phyloP scores from a whole-genome alignment of 2,888 invertebrate genomes.

The Drosophila austrosaltans region DNA sequence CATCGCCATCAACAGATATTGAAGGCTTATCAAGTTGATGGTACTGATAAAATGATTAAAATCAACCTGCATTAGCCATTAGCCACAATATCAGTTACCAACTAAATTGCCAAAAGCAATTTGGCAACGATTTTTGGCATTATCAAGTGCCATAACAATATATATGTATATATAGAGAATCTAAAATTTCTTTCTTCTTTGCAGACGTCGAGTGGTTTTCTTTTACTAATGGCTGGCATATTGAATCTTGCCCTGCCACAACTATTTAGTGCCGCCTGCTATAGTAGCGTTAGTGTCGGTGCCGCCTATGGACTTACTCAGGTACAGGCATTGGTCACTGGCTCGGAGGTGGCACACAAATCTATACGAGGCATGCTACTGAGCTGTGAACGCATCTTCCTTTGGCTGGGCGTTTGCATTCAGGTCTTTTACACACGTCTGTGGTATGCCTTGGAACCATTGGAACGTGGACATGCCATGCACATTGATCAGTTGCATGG shows the following conservation, averaged over 20 bases:
- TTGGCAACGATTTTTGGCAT: neutral
- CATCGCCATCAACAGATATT: neutral
- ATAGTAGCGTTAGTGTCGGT: conserved; percentile 78
- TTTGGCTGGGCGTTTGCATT: conserved; percentile 80
- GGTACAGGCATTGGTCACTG: conserved; percentile 78
- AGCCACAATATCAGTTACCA: neutral
- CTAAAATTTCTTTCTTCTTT: neutral
- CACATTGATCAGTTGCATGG: conserved; percentile 81
- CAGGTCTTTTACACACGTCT: conserved; percentile 76
- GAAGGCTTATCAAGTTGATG: conserved; percentile 48
- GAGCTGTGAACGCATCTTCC: conserved; percentile 77
- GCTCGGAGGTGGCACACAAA: conserved; percentile 77
- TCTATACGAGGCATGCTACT: conserved; percentile 77
- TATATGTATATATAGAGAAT: neutral
- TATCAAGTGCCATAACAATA: neutral
- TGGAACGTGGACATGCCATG: conserved; percentile 60
- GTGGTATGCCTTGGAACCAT: conserved; percentile 70
- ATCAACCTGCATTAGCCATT: conserved; percentile 58
- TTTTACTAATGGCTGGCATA: conserved; percentile 75
- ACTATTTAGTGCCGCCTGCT: conserved; percentile 59
- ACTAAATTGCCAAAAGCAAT: neutral
- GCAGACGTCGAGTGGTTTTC: conserved; percentile 76
- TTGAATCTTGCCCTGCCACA: conserved; percentile 65
- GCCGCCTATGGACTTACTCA: conserved; percentile 79
- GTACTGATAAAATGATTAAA: conserved; percentile 52